Base-by-base conservation (phyloP, 2,797 vertebrate genomes). In the Phrynocephalus vlangalii region DNA sequence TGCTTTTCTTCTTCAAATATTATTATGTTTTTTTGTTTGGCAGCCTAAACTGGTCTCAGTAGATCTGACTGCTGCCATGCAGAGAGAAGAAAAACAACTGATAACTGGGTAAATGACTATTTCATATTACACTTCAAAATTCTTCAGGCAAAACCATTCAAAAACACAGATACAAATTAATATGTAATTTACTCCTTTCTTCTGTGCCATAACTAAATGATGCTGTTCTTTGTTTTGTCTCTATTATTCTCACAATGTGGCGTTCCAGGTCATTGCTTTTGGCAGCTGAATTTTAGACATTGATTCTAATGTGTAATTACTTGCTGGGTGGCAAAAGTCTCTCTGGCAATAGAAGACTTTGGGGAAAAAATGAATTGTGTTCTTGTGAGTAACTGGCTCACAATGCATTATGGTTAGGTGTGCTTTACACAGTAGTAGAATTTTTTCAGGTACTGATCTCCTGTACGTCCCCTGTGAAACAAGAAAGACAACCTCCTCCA, bases 91-190 rank as follows among this genome's bases (percentile, higher is more conserved):
- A 79, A 93, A 87, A 18, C 6, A 91, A 63, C 60, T 63, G 79
- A 84, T 89, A 92, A 93, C 82, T 77, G 38, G 88, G 78, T 86
- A 71, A 91, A 93, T 94, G 91, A 91, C 33, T 85, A 71, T 91
- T 94, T 96, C 86, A 87, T 84, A 63, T 83, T 88, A 88, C 92
- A 56, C 75, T 83, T 0, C 26, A 85, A 93, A 93, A 91, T 93
- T 85, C 82, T 94, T 91, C 38, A 91, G 80, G 82, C 70, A 94
- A 93, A 95, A 38, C 82, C 91, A 78, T 85, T 91, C 80, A 92
- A 93, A 95, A 87, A 50, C 68, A 81, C 13, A 88, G 73, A 86
- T 50, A 82, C 91, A 92, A 89, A 94, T 95, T 91, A 93, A 95
- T 86, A 92, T 86, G 33, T 38, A 91, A 94, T 94, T 94, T 92